phyloP scores from a whole-genome alignment of 1,140 invertebrate genomes.

The Penaeus indicus region DNA sequence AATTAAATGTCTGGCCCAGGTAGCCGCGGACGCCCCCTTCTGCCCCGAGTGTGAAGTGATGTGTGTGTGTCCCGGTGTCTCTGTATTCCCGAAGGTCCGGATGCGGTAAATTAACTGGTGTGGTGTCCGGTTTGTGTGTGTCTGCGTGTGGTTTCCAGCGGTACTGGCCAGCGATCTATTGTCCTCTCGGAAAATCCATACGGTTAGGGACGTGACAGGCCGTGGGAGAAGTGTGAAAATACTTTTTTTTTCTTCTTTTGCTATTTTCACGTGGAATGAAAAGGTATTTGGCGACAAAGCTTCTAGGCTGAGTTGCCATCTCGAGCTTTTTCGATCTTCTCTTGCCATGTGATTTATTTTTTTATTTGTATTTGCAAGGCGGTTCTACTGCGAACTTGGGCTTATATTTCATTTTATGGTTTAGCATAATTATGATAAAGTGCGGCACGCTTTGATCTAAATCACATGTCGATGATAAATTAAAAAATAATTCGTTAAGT shows the following conservation, averaged over 20 bases:
- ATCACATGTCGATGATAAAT: too few species aligned
- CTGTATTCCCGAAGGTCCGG: background rate
- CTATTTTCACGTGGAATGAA: constrained; percentile 61
- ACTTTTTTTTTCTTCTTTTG: constrained; percentile 52
- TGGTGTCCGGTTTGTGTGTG: background rate
- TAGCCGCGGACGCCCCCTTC: too few species aligned
- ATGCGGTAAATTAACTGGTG: constrained; percentile 20
- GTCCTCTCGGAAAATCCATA: too few species aligned
- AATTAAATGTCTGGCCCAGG: too few species aligned
- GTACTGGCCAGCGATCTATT: background rate
- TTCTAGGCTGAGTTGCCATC: constrained; percentile 17
- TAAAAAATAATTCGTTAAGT: too few species aligned
- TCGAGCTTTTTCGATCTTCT: background rate
- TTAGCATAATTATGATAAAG: too few species aligned
- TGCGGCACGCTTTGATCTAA: too few species aligned
- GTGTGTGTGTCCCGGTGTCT: too few species aligned
- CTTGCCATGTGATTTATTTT: background rate
- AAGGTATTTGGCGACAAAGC: constrained; percentile 58
- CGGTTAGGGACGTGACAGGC: constrained; percentile 45
- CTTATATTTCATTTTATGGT: too few species aligned
- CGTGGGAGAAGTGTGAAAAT: constrained; percentile 65
- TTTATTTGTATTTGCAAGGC: background rate
- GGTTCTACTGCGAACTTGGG: too few species aligned
- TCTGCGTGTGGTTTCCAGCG: constrained; percentile 38
- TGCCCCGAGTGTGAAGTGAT: too few species aligned